Conservation (phyloP, 2,113 vertebrate genomes). For the Daubentonia madagascariensis region DNA sequence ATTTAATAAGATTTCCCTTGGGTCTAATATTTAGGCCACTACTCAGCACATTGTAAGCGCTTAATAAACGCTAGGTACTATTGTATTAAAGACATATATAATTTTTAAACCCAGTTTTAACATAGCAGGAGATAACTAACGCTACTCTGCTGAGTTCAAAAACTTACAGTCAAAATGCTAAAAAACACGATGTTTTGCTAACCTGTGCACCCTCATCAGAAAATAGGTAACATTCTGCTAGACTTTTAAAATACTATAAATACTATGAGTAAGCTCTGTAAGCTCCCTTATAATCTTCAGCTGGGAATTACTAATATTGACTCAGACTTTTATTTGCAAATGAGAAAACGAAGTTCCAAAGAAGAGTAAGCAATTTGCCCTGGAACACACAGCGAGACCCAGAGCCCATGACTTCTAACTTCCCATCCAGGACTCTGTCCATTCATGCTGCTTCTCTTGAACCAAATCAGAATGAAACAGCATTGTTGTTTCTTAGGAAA, state of each 20-base stretch:
- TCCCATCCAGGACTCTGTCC: neutral
- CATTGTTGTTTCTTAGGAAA: neutral
- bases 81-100: conserved; percentile 25
- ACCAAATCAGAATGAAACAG: neutral
- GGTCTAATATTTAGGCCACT: neutral
- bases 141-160: neutral
- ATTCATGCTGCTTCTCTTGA: neutral
- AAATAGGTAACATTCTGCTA: neutral
- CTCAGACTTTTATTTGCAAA: neutral
- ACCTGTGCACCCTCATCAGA: neutral
- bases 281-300: neutral
- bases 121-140: neutral
- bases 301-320: neutral
- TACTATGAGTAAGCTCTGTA: neutral
- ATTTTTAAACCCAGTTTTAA: conserved; percentile 18
- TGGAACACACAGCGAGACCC: neutral
- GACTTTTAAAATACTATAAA: neutral
- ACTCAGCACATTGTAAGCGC: neutral
- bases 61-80: neutral
- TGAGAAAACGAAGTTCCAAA: neutral
- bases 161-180: neutral
- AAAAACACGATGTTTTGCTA: neutral
- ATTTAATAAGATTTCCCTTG: conserved; percentile 28
- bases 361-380: neutral
- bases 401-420: neutral